Conservation (phyloP, 1,140 invertebrate species). For the Drosophila nigrodunni region DNA sequence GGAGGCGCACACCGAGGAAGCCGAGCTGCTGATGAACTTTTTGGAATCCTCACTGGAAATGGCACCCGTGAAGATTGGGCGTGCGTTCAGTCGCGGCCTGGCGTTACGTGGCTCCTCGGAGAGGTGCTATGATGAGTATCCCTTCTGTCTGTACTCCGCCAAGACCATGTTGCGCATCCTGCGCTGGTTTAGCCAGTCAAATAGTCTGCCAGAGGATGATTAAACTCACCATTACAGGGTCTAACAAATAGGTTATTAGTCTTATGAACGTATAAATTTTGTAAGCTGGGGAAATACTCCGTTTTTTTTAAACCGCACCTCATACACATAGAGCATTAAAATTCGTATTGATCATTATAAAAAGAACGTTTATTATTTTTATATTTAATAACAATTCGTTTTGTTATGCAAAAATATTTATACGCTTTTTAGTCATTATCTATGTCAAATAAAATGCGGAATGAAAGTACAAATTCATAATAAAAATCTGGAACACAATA, state of each 20-base stretch:
- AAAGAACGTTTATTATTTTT: constrained; percentile 63
- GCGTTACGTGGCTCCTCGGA: constrained; percentile 60
- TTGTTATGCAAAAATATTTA: constrained; percentile 71
- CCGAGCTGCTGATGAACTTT: constrained; percentile 71
- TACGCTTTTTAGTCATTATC: constrained; percentile 22
- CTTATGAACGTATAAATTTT: not conserved
- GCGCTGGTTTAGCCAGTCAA: constrained; percentile 71
- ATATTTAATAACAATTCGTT: constrained; percentile 56
- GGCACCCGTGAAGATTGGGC: constrained; percentile 70
- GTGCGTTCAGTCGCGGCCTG: constrained; percentile 75
- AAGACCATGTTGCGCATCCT: constrained; percentile 80
- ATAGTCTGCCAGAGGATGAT: constrained; percentile 19
- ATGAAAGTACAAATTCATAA: constrained; percentile 42
- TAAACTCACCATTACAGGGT: not conserved
- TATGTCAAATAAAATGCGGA: constrained; percentile 49
- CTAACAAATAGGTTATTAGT: constrained; percentile 14
- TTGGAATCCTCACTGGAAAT: constrained; percentile 68
- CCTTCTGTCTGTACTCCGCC: constrained; percentile 81
- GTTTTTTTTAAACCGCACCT: not conserved
- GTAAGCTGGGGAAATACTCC: not conserved
- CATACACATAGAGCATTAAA: not conserved
- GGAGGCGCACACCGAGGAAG: constrained; percentile 67
- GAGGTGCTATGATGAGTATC: constrained; percentile 77
- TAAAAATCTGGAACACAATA: not conserved
- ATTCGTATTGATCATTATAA: constrained; percentile 39